A percentile compares a stretch with the other conserved stretches of the same genome.
Conservation (phyloP, 2,113 vertebrate genomes). For the Daboia siamensis region DNA sequence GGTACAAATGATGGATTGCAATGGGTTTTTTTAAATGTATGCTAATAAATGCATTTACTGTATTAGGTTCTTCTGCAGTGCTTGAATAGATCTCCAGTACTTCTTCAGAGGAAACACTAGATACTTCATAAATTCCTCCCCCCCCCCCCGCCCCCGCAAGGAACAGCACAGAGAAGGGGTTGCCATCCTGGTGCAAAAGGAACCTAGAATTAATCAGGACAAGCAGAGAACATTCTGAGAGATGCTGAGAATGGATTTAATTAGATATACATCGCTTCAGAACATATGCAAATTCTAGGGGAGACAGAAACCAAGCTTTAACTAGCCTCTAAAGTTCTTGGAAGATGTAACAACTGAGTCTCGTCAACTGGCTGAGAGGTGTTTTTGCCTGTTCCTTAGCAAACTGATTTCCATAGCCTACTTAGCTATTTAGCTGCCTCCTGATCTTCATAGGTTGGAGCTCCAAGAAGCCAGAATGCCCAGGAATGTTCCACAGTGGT, state of each 20-base stretch:
- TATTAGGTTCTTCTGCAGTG: neutral
- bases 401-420: neutral
- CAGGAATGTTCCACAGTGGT: neutral
- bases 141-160: neutral
- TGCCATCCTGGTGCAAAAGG: neutral
- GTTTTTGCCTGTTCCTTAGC: neutral
- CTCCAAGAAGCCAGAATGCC: neutral
- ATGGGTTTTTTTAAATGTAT: neutral
- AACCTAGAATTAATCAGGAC: neutral
- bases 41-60: neutral
- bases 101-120: neutral
- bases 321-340: neutral
- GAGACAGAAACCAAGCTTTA: neutral
- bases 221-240: neutral
- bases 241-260: neutral
- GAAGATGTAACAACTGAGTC: neutral
- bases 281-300: neutral
- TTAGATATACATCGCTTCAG: neutral
- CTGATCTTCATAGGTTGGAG: neutral
- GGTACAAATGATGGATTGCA: conserved; percentile 62
- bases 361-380: neutral
- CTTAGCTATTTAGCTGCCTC: neutral
- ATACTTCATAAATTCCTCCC: neutral
- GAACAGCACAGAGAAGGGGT: neutral
- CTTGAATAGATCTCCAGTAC: neutral